These are phyloP conservation scores for Lymantria monacha DNA, from an alignment of 2,888 invertebrate species.

Conservation along the genomic window DNA sequence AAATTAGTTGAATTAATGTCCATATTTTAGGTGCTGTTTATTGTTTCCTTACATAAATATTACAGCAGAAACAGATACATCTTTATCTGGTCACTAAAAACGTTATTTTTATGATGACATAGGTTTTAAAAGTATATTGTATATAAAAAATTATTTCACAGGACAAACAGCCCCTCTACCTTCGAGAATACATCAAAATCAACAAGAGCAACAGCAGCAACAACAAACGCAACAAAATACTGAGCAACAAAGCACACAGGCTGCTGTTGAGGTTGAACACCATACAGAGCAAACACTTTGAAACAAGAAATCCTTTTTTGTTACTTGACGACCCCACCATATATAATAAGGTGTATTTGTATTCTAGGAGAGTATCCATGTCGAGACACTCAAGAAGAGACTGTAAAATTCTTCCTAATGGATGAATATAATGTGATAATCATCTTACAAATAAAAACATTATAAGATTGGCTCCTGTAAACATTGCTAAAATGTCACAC, in stretches of 20 bases:
- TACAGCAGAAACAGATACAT: no score
- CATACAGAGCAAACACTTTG: conserved; percentile 62
- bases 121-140: no score
- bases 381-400: conserved; percentile 5
- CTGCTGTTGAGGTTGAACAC: conserved; percentile 62
- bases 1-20: no score
- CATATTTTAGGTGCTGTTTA: no score
- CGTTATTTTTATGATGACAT: no score
- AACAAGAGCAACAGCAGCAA: conserved; percentile 63
- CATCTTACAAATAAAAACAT: conserved; percentile 7
- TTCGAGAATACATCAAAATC: conserved; percentile 60
- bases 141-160: conserved; percentile 24
- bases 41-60: no score
- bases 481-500: no score
- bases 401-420: conserved; percentile 12
- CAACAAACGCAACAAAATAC: conserved; percentile 38
- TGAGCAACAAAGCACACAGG: conserved; percentile 53
- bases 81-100: no score
- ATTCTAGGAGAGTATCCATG: conserved; percentile 9
- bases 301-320: conserved; percentile 39
- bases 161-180: conserved; percentile 77
- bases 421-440: conserved; percentile 26
- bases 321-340: conserved; percentile 32
- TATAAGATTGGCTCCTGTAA: not conserved
- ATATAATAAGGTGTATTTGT: conserved; percentile 7